Base-by-base conservation (phyloP, 2,113 vertebrate species). In the Serinus canaria region DNA sequence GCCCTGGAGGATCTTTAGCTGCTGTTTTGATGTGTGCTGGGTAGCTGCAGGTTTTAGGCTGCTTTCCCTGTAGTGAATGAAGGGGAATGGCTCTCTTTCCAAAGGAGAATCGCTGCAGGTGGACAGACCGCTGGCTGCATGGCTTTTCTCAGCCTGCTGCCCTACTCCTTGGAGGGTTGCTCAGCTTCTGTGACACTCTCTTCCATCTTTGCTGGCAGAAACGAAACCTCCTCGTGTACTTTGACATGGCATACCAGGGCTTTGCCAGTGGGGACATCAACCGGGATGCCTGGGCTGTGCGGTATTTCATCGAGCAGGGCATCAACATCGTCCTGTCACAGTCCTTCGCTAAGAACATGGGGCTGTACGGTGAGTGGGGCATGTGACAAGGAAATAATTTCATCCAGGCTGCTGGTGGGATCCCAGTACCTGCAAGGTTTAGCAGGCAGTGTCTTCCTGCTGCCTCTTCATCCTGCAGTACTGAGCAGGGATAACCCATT, bases 181-280 rank as follows among this genome's bases (percentile, higher is more conserved):
- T 53, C 35, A 43, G 43, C 55, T 44, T 39, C 41, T 25, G 14
- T 92, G 47, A 93, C 22, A 3, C 31, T 16, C 30, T 87, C 4
- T 87, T 46, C 37, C 20, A 44, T 89, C 56, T 94, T 86, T 53
- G 25, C 72, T 95, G 83, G 41, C 97, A 99, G 99, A 99, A 99
- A 98, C 98, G 97, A 91, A 99, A 99, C 69, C 98, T 99, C 86
- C 98, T 99, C 0, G 98, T 98, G 19, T 99, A 99, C 96, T 99
- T 99, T 23, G 99, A 99, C 97, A 99, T 99, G 99, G 99, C 99
- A 41, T 99, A 99, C 92, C 99, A 99, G 97, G 99, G 99, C 90
- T 99, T 99, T 74, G 99, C 99, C 78, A 99, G 99, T 2, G 99
- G 99, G 18, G 99, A 99, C 93, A 99, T 99, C 21, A 97, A 99